Evolutionary conservation across 2,113 vertebrate species (phyloP).

Genomic region (Sphaerodactylus townsendi): DNA sequence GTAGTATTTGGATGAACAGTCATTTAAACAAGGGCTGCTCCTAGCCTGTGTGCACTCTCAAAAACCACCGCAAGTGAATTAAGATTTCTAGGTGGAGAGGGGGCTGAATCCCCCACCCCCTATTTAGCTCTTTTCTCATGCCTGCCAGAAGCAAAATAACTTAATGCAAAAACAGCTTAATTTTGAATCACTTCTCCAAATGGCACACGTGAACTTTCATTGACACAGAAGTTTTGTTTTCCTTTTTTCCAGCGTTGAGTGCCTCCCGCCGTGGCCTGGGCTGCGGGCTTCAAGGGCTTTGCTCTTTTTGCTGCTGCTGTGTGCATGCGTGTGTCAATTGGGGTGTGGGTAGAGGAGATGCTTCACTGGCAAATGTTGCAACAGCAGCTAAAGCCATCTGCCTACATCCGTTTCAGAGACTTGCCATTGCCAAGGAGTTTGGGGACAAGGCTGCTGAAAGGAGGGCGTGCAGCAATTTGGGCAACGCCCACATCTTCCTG

Average conservation of each 20-base stretch:
- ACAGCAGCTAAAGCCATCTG: not conserved
- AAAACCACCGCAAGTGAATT: too few relatives aligned
- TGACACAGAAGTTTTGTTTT: too few relatives aligned
- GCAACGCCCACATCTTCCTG: constrained; percentile 94
- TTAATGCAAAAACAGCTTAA: not conserved
- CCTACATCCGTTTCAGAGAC: constrained; percentile 78
- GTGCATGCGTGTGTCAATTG: too few relatives aligned
- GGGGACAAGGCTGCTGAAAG: constrained; percentile 95
- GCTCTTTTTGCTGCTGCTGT: too few relatives aligned
- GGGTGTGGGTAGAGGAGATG: not conserved
- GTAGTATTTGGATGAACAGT: too few relatives aligned
- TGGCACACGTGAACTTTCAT: not conserved
- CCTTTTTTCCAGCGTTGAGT: too few relatives aligned
- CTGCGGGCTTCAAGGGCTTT: not conserved
- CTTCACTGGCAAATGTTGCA: not conserved
- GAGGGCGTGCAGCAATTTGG: constrained; percentile 95
- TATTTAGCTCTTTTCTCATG: not conserved
- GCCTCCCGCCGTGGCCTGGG: too few relatives aligned
- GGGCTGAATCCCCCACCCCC: too few relatives aligned
- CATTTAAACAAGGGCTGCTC: too few relatives aligned
- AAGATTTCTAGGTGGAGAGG: too few relatives aligned
- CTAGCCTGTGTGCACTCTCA: too few relatives aligned
- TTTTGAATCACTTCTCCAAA: not conserved
- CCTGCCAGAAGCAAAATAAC: not conserved
- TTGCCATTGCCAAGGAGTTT: constrained; percentile 97